Base-by-base conservation (phyloP, 2,888 invertebrate genomes). In the Megalurothrips usitatus region DNA sequence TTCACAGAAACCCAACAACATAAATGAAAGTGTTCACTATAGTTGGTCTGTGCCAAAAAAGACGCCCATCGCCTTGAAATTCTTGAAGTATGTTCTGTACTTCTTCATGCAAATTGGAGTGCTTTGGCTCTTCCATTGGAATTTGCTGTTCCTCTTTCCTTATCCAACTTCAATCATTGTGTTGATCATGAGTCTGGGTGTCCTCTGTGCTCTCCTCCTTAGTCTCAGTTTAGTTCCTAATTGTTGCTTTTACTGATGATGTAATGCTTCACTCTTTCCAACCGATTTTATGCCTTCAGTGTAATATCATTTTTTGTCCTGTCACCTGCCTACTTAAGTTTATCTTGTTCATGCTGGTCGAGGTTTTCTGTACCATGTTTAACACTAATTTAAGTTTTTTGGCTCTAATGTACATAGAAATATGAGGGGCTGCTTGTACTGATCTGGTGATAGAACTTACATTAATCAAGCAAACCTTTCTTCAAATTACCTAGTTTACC, bases 81-180 rank as follows among this genome's bases (percentile, higher is more conserved):
- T 75, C 1, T 23, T 75, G 23, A 75, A 75, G 26, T 26, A 26
- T 75, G 23, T 75, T 8, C 26, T 75, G 9, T 75, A 75, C 68
- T 75, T 23, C 8, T 26, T 75, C 26, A 75, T 75, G 68, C 68
- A 75, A 75, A 75, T 75, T 23, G 68, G 68, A 26, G 26, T 75
- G 1, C 23, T 75, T 26, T 75, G 68, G 68, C 68, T 75, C 1
- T 75, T 75, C 23, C 68, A 75, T 12, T 75, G 68, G 68, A 75
- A 75, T 26, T 26, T 75, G 12, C 23, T 26, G 23, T 75, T 75
- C 23, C 68, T 75, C 12, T 75, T 75, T 75, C 68, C 68, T 0
- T 75, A 75, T 23, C 68, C 68, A 26, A 75, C 68, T 9, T 75
- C 68, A 26, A 26, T 75, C 68, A 26, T 75, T 75, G 68, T 75